Percentiles rank a stretch among this genome's conserved stretches.
These are phyloP conservation scores for Drusus annulatus DNA, from an alignment of 1,140 invertebrate genomes.

Conservation along the genomic window DNA sequence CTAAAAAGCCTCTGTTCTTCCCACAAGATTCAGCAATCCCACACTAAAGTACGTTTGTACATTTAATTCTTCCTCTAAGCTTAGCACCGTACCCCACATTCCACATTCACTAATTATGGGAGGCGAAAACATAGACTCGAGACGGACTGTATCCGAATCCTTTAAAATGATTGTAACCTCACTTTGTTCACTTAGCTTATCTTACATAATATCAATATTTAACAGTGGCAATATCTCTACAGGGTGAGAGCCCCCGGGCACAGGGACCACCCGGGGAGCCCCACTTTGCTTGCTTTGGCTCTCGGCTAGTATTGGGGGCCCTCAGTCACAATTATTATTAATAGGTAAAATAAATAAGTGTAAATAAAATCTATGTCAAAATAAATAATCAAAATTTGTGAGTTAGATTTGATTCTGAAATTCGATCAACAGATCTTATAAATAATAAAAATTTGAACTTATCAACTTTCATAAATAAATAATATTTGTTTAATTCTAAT, in stretches of 20 bases:
- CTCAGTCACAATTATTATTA: too few relatives aligned
- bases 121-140: slow-evolving; percentile 3
- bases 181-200: slow-evolving; percentile 54
- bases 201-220: slow-evolving; percentile 57
- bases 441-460: too few relatives aligned
- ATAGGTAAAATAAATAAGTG: too few relatives aligned
- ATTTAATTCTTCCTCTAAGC: not conserved
- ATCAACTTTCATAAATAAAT: too few relatives aligned
- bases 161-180: slow-evolving; percentile 59
- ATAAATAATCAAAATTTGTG: too few relatives aligned
- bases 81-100: slow-evolving; percentile 46
- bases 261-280: not conserved
- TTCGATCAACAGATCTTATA: too few relatives aligned
- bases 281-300: not conserved
- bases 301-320: not conserved
- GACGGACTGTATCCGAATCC: slow-evolving; percentile 20
- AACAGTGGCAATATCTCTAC: slow-evolving; percentile 42
- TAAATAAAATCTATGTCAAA: too few relatives aligned
- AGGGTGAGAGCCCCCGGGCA: not conserved
- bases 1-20: slow-evolving; percentile 31
- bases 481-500: too few relatives aligned
- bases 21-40: slow-evolving; percentile 18
- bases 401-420: too few relatives aligned
- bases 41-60: not conserved
- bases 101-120: slow-evolving; percentile 15